Conservation (phyloP, 2,113 vertebrate species). For the Tamias sibiricus region DNA sequence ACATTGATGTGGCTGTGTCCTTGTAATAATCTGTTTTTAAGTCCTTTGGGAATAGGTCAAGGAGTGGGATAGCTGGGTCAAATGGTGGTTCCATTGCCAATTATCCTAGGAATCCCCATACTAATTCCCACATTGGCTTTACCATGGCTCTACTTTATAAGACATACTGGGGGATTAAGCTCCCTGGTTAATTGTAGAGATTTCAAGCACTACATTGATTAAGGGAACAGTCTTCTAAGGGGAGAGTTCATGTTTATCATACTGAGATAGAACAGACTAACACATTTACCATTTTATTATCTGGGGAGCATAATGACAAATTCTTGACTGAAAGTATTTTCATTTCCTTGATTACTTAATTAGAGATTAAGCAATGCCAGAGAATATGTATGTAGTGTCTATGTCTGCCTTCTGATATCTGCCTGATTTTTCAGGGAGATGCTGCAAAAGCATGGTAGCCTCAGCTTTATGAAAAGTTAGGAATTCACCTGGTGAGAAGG, state of each 20-base stretch:
- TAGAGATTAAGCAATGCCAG: not conserved
- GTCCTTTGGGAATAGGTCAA: no score
- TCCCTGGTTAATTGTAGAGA: not conserved
- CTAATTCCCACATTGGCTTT: no score
- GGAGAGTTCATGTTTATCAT: not conserved
- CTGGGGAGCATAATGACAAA: not conserved
- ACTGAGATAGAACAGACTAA: not conserved
- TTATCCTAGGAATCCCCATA: no score
- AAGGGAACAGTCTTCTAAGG: not conserved
- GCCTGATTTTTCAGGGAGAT: not conserved
- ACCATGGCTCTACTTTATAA: not conserved
- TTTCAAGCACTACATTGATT: not conserved
- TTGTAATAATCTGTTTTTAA: no score
- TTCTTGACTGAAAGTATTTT: slow-evolving; percentile 21
- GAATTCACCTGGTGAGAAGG: not conserved
- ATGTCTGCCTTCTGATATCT: not conserved
- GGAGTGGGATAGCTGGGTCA: no score
- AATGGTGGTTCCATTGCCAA: no score
- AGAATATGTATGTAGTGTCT: not conserved
- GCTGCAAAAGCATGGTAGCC: not conserved
- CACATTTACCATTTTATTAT: not conserved
- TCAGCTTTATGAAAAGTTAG: not conserved
- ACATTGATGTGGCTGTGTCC: no score
- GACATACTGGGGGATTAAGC: fast-evolving
- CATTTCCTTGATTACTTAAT: not conserved